Percentiles rank a stretch among this genome's conserved stretches.
These are phyloP conservation scores for Macrobrachium nipponense DNA, from an alignment of 1,140 invertebrate genomes.

Conservation along the genomic window DNA sequence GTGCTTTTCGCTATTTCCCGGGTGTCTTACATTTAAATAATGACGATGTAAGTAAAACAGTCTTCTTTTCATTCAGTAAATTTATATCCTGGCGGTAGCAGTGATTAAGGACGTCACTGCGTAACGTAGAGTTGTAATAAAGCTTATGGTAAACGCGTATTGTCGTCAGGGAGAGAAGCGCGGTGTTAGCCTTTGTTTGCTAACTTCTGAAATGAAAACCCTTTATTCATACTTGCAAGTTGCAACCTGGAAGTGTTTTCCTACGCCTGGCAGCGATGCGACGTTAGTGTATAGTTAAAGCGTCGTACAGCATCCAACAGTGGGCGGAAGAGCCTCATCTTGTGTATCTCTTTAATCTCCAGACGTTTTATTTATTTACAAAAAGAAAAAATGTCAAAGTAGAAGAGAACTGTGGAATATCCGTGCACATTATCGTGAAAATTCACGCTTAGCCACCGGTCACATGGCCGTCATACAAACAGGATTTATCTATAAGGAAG, in stretches of 20 bases:
- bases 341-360: slow-evolving; percentile 25
- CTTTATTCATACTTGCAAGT: slow-evolving; percentile 19
- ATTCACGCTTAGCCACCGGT: background rate
- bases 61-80: too few species aligned
- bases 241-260: slow-evolving; percentile 30
- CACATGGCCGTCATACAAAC: background rate
- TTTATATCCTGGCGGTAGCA: too few species aligned
- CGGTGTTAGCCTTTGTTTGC: background rate
- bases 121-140: too few species aligned
- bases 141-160: background rate
- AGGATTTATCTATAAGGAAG: background rate
- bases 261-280: slow-evolving; percentile 17
- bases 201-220: slow-evolving; percentile 2
- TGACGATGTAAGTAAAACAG: too few species aligned
- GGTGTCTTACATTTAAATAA: too few species aligned
- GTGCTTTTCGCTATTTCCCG: too few species aligned
- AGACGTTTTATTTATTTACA: background rate
- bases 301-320: slow-evolving; percentile 42
- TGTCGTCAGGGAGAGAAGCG: background rate
- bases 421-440: background rate
- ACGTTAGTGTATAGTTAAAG: background rate
- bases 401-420: background rate
- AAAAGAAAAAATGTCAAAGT: too few species aligned
- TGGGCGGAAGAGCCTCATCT: slow-evolving; percentile 30
- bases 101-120: too few species aligned